phyloP scores from a whole-genome alignment of 2,113 vertebrate genomes.

The Indicator indicator region DNA sequence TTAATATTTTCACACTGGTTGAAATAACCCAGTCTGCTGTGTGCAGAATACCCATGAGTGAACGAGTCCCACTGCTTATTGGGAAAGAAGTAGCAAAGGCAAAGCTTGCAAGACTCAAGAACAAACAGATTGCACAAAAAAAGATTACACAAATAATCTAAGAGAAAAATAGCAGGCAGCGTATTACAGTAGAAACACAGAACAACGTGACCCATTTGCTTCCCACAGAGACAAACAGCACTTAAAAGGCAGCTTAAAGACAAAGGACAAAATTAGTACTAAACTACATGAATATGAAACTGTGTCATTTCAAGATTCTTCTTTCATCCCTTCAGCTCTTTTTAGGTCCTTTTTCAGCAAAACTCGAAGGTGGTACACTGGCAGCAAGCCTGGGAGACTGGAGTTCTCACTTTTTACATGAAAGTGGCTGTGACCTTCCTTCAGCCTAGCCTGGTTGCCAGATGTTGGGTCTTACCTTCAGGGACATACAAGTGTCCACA shows the following conservation, averaged over 20 bases:
- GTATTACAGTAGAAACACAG: conserved; percentile 64
- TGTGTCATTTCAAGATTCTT: conserved; percentile 42
- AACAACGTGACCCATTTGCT: conserved; percentile 70
- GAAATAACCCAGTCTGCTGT: not conserved
- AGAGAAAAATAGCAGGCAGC: conserved; percentile 66
- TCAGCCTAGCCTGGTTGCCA: not conserved
- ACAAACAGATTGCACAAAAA: conserved; percentile 73
- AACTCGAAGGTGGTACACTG: not conserved
- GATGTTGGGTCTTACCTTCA: not conserved
- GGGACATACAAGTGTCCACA: not conserved
- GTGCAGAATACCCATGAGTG: conserved; percentile 38
- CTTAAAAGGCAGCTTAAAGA: conserved; percentile 68
- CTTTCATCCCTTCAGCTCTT: conserved; percentile 25
- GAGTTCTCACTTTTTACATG: not conserved
- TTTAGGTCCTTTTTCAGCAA: conserved; percentile 12
- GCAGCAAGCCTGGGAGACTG: not conserved
- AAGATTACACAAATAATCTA: conserved; percentile 71
- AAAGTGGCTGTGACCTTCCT: not conserved
- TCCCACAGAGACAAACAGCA: conserved; percentile 61
- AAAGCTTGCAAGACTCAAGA: conserved; percentile 50
- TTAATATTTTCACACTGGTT: conserved; percentile 62
- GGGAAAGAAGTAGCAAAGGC: conserved; percentile 67
- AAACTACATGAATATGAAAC: conserved; percentile 37
- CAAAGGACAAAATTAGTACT: conserved; percentile 64
- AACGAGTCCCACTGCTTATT: conserved; percentile 53